Evolutionary conservation across 2,888 invertebrate species (phyloP), one percentile per base, ranked within the genome.

Genomic region (Pherbina coryleti): DNA sequence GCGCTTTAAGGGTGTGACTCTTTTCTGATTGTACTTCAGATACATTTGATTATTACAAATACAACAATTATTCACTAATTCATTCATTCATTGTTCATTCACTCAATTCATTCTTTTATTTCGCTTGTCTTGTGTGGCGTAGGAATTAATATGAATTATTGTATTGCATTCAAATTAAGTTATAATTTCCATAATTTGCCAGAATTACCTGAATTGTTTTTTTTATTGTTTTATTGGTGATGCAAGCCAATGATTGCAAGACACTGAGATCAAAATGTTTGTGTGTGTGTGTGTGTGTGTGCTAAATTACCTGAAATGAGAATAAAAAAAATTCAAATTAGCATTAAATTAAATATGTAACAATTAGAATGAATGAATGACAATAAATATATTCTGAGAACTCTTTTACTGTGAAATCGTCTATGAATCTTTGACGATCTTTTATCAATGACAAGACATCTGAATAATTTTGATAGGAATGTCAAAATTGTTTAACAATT

Each of bases 91-190:
- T n/a, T n/a, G n/a, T n/a, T 66, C 31, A 66, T 31, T n/a, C 34
- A 34, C 7, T 66, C 34, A 28, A 19, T 19, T 66, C 17, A 34
- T n/a, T 66, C 64, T 34, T n/a, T 34, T 34, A 19, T 34, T n/a
- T 19, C 14, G 14, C 5, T 31, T 19, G n/a, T 66, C 37, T 37
- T 28, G 25, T 37, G 5, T n/a, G 34, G 31, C 31, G 19, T 14
- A 34, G 31, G 64, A 19, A 66, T 66, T 64, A 64, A n/a, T 66
- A n/a, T 66, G 64, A 66, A 66, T 66, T 66, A 66, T 66, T 66
- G 64, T n/a, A 17, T 34, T 17, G 34, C 25, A 31, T 66, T 34
- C 14, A 66, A 66, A 66, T 66, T 66, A 66, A 31, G 64, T 34
- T 66, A 66, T 66, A 66, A 66, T 66, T 66, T 66, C 9, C 34